Evolutionary conservation across 2,113 vertebrate genomes (phyloP), one percentile per base, ranked within the genome.

Genomic region (Rafetus swinhoei): DNA sequence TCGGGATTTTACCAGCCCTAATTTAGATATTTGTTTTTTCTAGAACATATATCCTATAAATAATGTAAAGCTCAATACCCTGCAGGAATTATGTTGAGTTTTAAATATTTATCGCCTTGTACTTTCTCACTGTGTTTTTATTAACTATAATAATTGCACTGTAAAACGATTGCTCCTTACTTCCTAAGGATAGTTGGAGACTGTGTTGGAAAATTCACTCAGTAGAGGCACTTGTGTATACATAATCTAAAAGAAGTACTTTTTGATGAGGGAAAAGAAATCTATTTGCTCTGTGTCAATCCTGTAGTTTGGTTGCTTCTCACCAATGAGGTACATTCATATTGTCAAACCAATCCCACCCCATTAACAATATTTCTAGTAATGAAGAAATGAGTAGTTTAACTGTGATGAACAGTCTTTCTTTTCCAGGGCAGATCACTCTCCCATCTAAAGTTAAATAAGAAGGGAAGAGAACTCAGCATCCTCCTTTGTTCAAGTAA

Each of bases 11-110:
- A 62, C 92, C 65, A 81, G 82, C 79, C 87, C 93, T 93, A 57
- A 19, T 85, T 97, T 93, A 90, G 95, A 92, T 6, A 95, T 82
- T 89, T 94, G 86, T 0, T 2, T 3, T 55, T 92, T 76, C 87
- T 77, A 84, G 84, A 90, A 86, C 87, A 90, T 76, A 82, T 82
- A 90, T 85, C 87, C 89, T 95, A 94, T 97, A 95, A 97, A 96
- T 97, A 97, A 97, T 95, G 86, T 77, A 97, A 52, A 82, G 94
- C 92, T 88, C 87, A 93, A 94, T 97, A 97, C 89, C 95, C 95
- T 95, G 81, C 87, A 96, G 92, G 94, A 83, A 93, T 96, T 82
- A 85, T 7, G 90, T 81, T 22, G 52, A 86, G 77, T 84, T 97
- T 96, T 92, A 97, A 96, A 92, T 95, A 95, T 97, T 93, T 94